These are phyloP conservation scores for Gymnoscopelus braueri DNA, from an alignment of 2,797 vertebrate genomes.

Conservation along the genomic window DNA sequence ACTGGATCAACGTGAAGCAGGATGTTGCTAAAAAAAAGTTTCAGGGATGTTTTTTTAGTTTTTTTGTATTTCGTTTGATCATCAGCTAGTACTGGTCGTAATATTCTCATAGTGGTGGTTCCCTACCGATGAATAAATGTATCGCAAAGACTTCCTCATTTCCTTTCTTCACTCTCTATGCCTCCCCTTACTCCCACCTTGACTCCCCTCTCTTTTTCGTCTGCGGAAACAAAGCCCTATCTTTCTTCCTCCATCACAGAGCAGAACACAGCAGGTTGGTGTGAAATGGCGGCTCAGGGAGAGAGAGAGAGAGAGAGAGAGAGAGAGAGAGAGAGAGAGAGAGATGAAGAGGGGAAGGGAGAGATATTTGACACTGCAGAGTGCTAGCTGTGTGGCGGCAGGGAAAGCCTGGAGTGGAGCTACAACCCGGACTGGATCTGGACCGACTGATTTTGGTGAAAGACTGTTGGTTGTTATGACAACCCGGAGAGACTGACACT, in stretches of 20 bases:
- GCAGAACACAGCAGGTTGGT: slow-evolving; percentile 11
- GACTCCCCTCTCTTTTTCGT: background rate
- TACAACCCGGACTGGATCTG: slow-evolving; percentile 19
- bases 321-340: slow-evolving; percentile 6
- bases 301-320: background rate
- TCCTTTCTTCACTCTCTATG: slow-evolving; percentile 19
- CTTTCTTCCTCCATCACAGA: slow-evolving; percentile 45
- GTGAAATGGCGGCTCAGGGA: slow-evolving; percentile 31
- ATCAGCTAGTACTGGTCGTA: too few relatives aligned
- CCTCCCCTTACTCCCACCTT: slow-evolving; percentile 24
- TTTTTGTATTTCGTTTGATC: too few relatives aligned
- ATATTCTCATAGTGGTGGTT: background rate
- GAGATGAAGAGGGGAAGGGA: slow-evolving; percentile 18
- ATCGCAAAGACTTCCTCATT: slow-evolving; percentile 2
- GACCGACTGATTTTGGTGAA: background rate
- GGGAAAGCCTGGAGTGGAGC: slow-evolving; percentile 31
- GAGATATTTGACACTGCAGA: slow-evolving; percentile 17
- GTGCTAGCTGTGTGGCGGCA: slow-evolving; percentile 8
- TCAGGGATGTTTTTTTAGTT: too few relatives aligned
- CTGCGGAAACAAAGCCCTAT: background rate
- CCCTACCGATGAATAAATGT: slow-evolving; percentile 5
- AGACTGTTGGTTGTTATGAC: background rate
- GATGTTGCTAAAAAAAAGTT: too few relatives aligned
- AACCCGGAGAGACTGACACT: too few relatives aligned
- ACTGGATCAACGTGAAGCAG: too few relatives aligned